Evolutionary conservation across 1,140 invertebrate species (phyloP).

Genomic region (Saxidomus purpurata): DNA sequence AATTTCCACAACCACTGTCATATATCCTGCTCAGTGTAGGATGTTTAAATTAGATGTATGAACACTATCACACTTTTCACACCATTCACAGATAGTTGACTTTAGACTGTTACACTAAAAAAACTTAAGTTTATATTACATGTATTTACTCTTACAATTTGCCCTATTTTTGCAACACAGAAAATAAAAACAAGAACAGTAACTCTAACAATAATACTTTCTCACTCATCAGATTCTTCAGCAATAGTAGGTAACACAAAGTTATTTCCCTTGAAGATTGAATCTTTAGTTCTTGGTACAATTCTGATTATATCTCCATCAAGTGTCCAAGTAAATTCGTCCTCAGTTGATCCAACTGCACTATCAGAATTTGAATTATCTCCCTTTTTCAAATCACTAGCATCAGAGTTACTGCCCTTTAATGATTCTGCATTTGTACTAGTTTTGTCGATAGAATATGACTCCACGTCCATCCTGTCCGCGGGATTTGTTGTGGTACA

Average conservation of each 20-base stretch:
- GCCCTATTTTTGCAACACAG: no score
- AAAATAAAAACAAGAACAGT: no score
- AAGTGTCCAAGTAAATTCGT: neutral
- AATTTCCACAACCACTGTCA: no score
- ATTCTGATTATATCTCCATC: neutral
- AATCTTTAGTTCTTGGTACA: neutral
- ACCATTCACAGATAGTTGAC: no score
- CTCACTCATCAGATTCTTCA: slow-evolving; percentile 5
- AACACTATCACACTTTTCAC: no score
- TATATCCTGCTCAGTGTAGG: no score
- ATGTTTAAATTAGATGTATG: no score
- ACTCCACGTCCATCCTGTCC: neutral
- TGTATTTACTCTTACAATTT: no score
- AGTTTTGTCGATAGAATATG: neutral
- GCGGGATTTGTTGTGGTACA: neutral
- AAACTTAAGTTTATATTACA: no score
- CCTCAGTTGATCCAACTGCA: neutral
- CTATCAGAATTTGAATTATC: neutral
- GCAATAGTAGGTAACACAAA: neutral
- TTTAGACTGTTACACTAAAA: no score
- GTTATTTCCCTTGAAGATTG: neutral
- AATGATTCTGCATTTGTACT: neutral
- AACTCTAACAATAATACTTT: no score
- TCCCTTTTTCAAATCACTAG: neutral
- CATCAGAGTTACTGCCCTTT: slow-evolving; percentile 6